These are phyloP conservation scores for Hystrix brachyura DNA, from an alignment of 2,113 vertebrate species.

Conservation along the genomic window DNA sequence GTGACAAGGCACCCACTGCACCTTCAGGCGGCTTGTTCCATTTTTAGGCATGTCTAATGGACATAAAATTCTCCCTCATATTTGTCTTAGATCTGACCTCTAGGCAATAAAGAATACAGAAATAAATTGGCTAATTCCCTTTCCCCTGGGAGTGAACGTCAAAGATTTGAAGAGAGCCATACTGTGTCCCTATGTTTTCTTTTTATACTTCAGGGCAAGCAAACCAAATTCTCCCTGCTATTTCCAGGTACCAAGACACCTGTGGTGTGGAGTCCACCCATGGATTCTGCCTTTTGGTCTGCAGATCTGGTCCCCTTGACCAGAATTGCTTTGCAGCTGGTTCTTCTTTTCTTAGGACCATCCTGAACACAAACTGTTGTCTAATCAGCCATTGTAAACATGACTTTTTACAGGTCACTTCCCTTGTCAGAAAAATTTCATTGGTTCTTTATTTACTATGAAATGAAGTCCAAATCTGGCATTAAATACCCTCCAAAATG, in stretches of 20 bases:
- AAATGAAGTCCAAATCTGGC: slow-evolving; percentile 9
- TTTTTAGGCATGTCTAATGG: slow-evolving; percentile 69
- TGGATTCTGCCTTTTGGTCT: background rate
- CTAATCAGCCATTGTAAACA: slow-evolving; percentile 28
- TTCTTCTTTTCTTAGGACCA: background rate
- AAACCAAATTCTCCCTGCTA: background rate
- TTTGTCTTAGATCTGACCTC: slow-evolving; percentile 76
- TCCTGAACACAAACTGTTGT: background rate
- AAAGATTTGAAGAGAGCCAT: slow-evolving; percentile 60
- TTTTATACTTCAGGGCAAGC: slow-evolving; percentile 23
- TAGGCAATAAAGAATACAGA: slow-evolving; percentile 50
- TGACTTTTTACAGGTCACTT: background rate
- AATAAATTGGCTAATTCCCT: slow-evolving; percentile 70
- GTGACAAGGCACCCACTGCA: slow-evolving; percentile 49
- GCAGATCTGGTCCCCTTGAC: background rate
- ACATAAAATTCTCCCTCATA: slow-evolving; percentile 46
- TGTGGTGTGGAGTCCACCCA: background rate
- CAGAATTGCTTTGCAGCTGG: background rate
- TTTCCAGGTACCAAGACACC: background rate
- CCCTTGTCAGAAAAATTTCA: slow-evolving; percentile 38
- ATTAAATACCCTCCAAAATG: background rate
- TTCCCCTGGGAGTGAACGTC: slow-evolving; percentile 34
- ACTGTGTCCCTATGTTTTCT: background rate
- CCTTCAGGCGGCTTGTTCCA: slow-evolving; percentile 40
- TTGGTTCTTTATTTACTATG: background rate